Evolutionary conservation across 2,797 vertebrate genomes (phyloP), one percentile per base, ranked within the genome.

Genomic region (Oryzias dopingdopingensis): DNA sequence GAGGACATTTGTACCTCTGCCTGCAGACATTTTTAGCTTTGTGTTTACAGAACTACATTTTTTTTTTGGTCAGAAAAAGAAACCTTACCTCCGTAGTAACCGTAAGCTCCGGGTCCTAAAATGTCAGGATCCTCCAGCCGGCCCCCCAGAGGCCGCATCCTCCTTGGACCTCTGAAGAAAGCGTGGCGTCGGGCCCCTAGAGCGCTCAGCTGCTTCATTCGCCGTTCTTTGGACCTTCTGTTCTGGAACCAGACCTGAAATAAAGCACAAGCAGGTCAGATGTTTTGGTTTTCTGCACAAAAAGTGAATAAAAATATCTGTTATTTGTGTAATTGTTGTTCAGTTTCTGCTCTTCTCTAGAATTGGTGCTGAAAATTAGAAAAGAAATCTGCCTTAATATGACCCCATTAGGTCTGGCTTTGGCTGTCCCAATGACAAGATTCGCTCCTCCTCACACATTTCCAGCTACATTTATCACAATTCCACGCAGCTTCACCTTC

Each of bases 231-330:
- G 82, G 96, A 97, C 70, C 96, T 93, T 70, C 96, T 88, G 85
- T 97, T 98, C 92, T 98, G 96, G 90, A 98, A 98, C 96, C 96
- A 98, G 20, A 98, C 96, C 96, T 98, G 67, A 77, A 49, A 2
- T 6, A 3, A 41, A 51, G 5, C 20, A 15, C 6, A 18, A 17
- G 24, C 17, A 15, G 42, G 43, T 49, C 15, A 64, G 45, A 6
- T 12, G 13, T 16, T 16, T 4, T 23, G 18, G 24, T 60, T 52
- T 48, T 44, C 7, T 15, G 16, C 26, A 26, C 26, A 6, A 26
- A 6, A 26, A 26, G 24, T 5, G 6, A 26, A 26, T 26, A 26
- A 6, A 7, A 26, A 52, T 18, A 45, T 44, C 42, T 32, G 14
- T 24, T 43, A 22, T 22, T 48, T 40, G 4, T n/a, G 22, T 46